phyloP scores from a whole-genome alignment of 2,888 invertebrate genomes.

The Caenorhabditis sp. region DNA sequence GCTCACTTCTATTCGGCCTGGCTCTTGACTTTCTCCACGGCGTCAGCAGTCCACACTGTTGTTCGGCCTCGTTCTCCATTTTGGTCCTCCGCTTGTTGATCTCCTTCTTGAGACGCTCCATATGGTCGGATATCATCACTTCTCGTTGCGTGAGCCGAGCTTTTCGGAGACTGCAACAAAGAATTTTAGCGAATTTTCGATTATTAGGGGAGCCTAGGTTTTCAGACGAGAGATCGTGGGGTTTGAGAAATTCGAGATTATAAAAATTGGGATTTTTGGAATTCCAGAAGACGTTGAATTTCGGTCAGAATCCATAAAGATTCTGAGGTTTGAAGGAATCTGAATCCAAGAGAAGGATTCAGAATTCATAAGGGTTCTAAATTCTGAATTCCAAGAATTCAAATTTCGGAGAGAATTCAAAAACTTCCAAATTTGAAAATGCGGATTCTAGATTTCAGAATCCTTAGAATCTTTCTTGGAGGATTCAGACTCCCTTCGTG shows the following conservation, averaged over 20 bases:
- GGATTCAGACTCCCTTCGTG: too few species aligned
- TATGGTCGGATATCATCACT: constrained; percentile 67
- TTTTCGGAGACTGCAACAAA: constrained; percentile 53
- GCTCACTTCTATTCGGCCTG: constrained; percentile 62
- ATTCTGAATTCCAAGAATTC: too few species aligned
- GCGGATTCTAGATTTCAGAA: too few species aligned
- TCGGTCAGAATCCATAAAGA: not conserved
- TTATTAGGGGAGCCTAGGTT: too few species aligned
- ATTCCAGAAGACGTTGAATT: too few species aligned
- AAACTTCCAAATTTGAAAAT: too few species aligned
- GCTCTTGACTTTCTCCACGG: constrained; percentile 73
- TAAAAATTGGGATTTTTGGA: too few species aligned
- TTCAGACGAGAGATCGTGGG: too few species aligned
- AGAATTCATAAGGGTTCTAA: not conserved
- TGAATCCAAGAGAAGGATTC: too few species aligned
- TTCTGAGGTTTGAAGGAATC: not conserved
- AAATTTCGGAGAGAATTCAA: too few species aligned
- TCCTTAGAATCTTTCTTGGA: too few species aligned
- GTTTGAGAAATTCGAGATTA: not conserved
- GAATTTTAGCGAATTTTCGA: too few species aligned
- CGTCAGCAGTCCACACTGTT: constrained; percentile 69
- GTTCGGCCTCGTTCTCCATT: constrained; percentile 73
- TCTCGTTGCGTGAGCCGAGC: constrained; percentile 65
- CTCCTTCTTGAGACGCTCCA: constrained; percentile 73
- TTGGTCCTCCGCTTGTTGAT: constrained; percentile 72